phyloP scores from a whole-genome alignment of 2,113 vertebrate genomes.

The Paramisgurnus dabryanus region DNA sequence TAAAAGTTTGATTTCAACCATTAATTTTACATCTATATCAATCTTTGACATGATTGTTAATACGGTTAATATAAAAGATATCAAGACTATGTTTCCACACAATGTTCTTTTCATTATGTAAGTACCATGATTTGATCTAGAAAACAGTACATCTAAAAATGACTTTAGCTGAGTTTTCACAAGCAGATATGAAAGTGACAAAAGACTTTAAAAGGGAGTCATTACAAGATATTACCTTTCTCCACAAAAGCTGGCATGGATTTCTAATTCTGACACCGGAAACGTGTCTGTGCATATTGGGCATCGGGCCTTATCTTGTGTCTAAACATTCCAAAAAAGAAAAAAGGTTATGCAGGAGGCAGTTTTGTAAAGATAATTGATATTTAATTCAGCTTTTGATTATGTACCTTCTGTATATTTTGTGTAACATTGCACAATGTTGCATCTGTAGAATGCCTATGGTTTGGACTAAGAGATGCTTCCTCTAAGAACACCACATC shows the following conservation, averaged over 20 bases:
- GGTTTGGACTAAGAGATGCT: neutral
- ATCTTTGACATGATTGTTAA: too few species aligned
- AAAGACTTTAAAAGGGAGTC: neutral
- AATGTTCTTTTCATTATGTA: too few species aligned
- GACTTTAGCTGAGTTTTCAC: too few species aligned
- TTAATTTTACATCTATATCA: too few species aligned
- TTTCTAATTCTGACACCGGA: neutral
- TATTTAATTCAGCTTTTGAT: neutral
- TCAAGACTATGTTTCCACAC: too few species aligned
- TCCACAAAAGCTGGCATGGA: slow-evolving; percentile 5
- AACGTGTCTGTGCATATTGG: neutral
- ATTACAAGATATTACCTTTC: neutral
- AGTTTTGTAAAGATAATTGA: neutral
- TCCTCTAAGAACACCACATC: slow-evolving; percentile 1
- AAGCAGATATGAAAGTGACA: too few species aligned
- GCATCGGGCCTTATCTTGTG: neutral
- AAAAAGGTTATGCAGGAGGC: neutral
- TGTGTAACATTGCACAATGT: neutral
- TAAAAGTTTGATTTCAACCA: too few species aligned
- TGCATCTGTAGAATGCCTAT: too few species aligned
- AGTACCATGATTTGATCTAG: too few species aligned
- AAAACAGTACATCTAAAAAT: too few species aligned
- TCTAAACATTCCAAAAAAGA: neutral
- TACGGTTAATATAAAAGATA: too few species aligned
- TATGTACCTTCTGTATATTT: neutral